Base-by-base conservation (phyloP, 1,140 invertebrate genomes). In the Apis florea region DNA sequence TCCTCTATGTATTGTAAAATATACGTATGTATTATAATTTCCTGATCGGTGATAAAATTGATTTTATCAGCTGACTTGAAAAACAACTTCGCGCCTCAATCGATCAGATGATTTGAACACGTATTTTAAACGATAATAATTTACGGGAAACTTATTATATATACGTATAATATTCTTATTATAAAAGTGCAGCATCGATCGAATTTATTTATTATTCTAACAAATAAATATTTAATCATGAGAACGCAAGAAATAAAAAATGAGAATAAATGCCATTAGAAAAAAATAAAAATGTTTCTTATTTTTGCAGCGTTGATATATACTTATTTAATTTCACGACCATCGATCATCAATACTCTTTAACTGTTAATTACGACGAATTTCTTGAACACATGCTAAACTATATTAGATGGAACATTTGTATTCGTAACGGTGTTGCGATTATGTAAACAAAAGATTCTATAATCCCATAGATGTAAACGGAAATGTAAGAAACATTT, bases 181-280 rank as follows among this genome's bases (percentile, higher is more conserved):
- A 11, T 1, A 8, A 54, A 63, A 69, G 21, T 59, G 26, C 74
- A 77, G 80, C 64, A 79, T 72, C 81, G 81, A 83, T 83, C 76
- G 53, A 49, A 17, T 71, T n/a, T 3, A 68, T 47, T 31, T 15
- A 0, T 17, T 24, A 2, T n/a, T n/a, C 19, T 13, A 19, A 47
- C 4, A 12, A 12, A 15, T 26, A 11, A 11, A 77, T 26, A 58
- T 13, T 12, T 1, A 49, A 26, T n/a, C 17, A 10, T 19, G 17
- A 66, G 21, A 10, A 15, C 17, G 17, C 8, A 21, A 13, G 19
- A 59, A 11, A 58, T 51, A 51, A 68, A 21, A 61, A 56, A 24
- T 1, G 10, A n/a, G 10, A 24, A 67, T 53, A 53, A 54, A 66
- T 6, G 0, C 5, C 8, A 9, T 17, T 12, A 47, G 2, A 58